Percentiles rank a stretch among this genome's conserved stretches.
These are phyloP conservation scores for Channa argus DNA, from an alignment of 2,113 vertebrate species.

Conservation along the genomic window DNA sequence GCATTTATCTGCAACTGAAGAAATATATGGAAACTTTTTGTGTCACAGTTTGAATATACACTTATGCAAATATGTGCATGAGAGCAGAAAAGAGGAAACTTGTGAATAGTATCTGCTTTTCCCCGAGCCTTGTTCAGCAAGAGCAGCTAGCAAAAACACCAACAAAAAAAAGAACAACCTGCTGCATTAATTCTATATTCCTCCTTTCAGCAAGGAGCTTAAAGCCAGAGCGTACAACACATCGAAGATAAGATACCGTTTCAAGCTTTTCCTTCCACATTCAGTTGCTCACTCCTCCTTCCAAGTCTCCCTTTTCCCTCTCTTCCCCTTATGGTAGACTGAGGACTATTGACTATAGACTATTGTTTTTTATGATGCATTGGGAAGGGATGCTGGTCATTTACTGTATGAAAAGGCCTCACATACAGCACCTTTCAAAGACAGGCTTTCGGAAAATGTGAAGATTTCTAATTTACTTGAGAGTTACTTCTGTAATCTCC, in stretches of 20 bases:
- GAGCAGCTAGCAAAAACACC: constrained; percentile 14
- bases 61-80: constrained; percentile 39
- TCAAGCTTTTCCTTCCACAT: constrained; percentile 58
- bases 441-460: constrained; percentile 49
- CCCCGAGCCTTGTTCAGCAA: constrained; percentile 23
- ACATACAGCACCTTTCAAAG: constrained; percentile 38
- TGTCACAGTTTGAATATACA: constrained; percentile 48
- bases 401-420: constrained; percentile 53
- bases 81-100: constrained; percentile 51
- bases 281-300: constrained; percentile 40
- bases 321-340: constrained; percentile 39
- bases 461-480: constrained; percentile 66
- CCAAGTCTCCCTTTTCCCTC: constrained; percentile 30
- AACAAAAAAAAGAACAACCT: constrained; percentile 1
- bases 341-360: too few species aligned
- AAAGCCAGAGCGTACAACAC: constrained; percentile 60
- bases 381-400: constrained; percentile 41
- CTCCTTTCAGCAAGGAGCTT: constrained; percentile 59
- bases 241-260: constrained; percentile 66
- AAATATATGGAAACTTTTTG: constrained; percentile 11
- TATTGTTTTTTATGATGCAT: constrained; percentile 65
- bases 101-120: constrained; percentile 28
- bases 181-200: constrained; percentile 61
- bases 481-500: constrained; percentile 66
- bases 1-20: constrained; percentile 1